These are phyloP conservation scores for Scaptodrosophila latifasciaeformis DNA, from an alignment of 2,888 invertebrate genomes.

Conservation along the genomic window DNA sequence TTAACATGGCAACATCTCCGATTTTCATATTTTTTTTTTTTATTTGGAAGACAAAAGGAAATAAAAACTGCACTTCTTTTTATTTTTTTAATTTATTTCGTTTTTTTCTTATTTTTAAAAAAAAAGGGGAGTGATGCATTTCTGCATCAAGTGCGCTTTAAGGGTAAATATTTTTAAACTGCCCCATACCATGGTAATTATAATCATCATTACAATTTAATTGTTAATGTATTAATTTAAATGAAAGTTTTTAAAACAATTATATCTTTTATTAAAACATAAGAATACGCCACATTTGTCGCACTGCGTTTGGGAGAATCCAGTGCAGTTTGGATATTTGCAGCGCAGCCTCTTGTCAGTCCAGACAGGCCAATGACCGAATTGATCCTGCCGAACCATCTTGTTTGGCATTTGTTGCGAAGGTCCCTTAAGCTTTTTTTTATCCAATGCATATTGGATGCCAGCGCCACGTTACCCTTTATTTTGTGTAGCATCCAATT, in stretches of 20 bases:
- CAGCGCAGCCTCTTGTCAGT: conserved; percentile 35
- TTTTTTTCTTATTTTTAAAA: background rate
- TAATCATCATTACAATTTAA: conserved; percentile 2
- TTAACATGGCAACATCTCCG: conserved; percentile 1
- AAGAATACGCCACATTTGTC: conserved; percentile 40
- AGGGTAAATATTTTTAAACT: conserved; percentile 5
- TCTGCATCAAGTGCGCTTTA: conserved; percentile 2
- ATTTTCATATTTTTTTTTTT: conserved; percentile 4
- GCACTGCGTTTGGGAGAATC: conserved; percentile 31
- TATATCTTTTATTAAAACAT: conserved; percentile 41
- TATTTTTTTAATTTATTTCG: conserved; percentile 3
- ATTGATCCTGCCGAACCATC: too few species aligned
- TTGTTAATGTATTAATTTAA: conserved; percentile 9
- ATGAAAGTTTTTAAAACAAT: too few species aligned
- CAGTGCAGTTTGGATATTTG: conserved; percentile 27
- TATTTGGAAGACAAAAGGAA: conserved; percentile 3
- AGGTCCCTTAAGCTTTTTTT: too few species aligned
- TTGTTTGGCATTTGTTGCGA: too few species aligned
- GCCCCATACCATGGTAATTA: conserved; percentile 1
- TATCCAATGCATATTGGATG: too few species aligned
- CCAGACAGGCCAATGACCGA: conserved; percentile 40
- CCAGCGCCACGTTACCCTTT: too few species aligned
- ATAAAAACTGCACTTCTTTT: background rate
- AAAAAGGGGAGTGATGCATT: conserved; percentile 5
- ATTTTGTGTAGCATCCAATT: too few species aligned